Evolutionary conservation across 2,113 vertebrate genomes (phyloP).

Genomic region (Nymphicus hollandicus): DNA sequence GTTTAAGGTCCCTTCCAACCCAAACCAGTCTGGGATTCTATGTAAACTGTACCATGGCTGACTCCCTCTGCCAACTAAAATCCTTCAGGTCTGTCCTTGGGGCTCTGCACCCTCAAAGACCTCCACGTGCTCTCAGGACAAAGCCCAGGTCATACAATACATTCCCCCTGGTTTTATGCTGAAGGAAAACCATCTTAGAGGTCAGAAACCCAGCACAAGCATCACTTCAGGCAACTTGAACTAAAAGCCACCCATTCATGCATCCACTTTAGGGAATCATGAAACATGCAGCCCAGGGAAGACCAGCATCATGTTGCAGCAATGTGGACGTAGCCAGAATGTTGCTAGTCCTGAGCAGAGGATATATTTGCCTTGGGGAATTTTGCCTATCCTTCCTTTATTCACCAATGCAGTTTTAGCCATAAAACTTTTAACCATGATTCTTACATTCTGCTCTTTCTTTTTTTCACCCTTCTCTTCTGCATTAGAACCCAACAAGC

Average conservation of each 20-base stretch:
- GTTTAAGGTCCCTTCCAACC: not conserved
- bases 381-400: not conserved
- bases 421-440: not conserved
- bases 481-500: slow-evolving; percentile 14
- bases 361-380: not conserved
- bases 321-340: not conserved
- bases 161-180: not conserved
- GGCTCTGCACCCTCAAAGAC: not conserved
- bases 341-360: not conserved
- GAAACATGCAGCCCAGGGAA: not conserved
- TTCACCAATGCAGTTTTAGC: not conserved
- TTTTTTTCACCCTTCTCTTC: not conserved
- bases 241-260: not conserved
- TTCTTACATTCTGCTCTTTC: not conserved
- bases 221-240: not conserved
- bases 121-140: not conserved
- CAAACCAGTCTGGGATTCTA: not conserved
- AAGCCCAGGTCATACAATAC: not conserved
- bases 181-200: not conserved
- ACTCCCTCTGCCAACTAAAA: not conserved
- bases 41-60: not conserved
- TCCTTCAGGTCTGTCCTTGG: not conserved
- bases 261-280: not conserved
- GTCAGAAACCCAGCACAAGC: fast-evolving
- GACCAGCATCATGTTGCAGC: not conserved